Conservation (phyloP, 2,797 vertebrate species). For the Hippopotamyrus pictus region DNA sequence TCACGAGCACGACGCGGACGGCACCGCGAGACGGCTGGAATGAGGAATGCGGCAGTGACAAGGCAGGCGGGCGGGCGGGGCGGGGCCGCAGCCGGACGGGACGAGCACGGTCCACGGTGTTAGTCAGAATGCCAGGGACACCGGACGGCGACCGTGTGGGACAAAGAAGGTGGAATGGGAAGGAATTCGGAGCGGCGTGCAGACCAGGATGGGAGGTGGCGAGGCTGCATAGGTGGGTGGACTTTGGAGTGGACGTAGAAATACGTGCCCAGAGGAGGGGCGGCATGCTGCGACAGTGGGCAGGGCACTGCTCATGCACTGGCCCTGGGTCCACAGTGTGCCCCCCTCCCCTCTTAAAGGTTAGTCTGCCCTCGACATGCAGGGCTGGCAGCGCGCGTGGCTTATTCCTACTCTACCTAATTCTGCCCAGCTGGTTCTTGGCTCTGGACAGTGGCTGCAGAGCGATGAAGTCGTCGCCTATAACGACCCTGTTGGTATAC, state of each 20-base stretch:
- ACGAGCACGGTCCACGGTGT: not conserved
- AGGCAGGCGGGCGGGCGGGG: not conserved
- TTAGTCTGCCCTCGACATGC: constrained; percentile 70
- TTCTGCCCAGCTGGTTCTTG: constrained; percentile 97
- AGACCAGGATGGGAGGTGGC: not conserved
- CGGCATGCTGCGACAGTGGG: constrained; percentile 15
- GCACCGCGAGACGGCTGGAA: not conserved
- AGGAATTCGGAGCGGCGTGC: not conserved
- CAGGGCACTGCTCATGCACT: constrained; percentile 30
- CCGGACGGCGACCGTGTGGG: not conserved
- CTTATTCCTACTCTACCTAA: constrained; percentile 92
- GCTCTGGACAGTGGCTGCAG: constrained; percentile 98
- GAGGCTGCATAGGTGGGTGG: not conserved
- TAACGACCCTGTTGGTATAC: constrained; percentile 92
- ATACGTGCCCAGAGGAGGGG: not conserved
- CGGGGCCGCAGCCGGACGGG: too few species aligned
- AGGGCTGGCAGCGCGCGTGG: constrained; percentile 30
- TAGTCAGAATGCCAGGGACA: not conserved
- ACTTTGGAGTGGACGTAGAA: not conserved
- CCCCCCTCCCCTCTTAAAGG: constrained; percentile 48
- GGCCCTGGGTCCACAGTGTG: constrained; percentile 55
- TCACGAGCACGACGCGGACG: not conserved
- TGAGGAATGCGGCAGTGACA: not conserved
- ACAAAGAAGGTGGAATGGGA: too few species aligned
- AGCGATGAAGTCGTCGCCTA: constrained; percentile 99